Conservation (phyloP, 2,888 invertebrate genomes). For the Ophraella communa region DNA sequence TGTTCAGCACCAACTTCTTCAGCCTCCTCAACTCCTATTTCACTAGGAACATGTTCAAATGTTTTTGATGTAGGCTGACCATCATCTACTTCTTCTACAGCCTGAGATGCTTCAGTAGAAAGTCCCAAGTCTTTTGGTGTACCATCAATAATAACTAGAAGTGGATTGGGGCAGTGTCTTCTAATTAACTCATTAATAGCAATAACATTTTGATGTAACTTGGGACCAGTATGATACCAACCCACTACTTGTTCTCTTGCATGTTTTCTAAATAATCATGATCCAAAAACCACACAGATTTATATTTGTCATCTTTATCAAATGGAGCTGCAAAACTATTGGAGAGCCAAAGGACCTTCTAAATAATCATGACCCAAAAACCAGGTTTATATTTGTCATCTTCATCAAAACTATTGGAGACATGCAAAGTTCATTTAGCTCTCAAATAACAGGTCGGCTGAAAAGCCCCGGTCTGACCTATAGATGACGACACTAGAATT, state of each 20-base stretch:
- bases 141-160: conserved; percentile 98
- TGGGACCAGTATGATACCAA: conserved; percentile 99
- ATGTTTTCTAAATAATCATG: conserved; percentile 99
- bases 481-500: no score
- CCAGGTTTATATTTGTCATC: conserved; percentile 57
- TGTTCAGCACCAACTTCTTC: conserved; percentile 99
- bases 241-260: conserved; percentile 98
- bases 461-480: no score
- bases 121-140: conserved; percentile 96
- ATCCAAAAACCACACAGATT: conserved; percentile 98
- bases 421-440: conserved; percentile 93
- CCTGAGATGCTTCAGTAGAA: conserved; percentile 98
- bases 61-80: conserved; percentile 98
- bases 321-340: conserved; percentile 84
- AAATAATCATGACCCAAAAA: no score
- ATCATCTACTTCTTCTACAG: conserved; percentile 99
- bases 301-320: conserved; percentile 99
- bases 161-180: conserved; percentile 95
- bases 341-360: background rate
- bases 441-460: conserved; percentile 96
- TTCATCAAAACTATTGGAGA: conserved; percentile 99
- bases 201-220: conserved; percentile 97
- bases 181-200: conserved; percentile 96
- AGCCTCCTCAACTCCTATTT: conserved; percentile 99
- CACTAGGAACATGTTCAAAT: conserved; percentile 99